Evolutionary conservation across 2,888 invertebrate genomes (phyloP).

Genomic region (Stenichneumon culpator): DNA sequence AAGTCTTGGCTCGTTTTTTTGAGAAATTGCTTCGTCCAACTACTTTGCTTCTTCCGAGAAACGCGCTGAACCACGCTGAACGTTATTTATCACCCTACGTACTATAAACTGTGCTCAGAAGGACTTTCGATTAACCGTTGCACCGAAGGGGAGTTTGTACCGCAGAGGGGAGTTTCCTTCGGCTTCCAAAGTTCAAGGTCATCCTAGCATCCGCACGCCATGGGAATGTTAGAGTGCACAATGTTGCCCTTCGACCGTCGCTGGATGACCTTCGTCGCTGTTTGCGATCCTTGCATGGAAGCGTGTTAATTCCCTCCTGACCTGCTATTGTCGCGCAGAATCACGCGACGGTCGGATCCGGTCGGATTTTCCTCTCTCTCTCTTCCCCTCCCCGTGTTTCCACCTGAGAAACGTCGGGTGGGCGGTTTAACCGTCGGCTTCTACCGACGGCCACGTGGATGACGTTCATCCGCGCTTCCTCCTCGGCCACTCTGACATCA

Average conservation of each 20-base stretch:
- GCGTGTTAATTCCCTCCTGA: constrained; percentile 3
- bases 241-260: constrained; percentile 22
- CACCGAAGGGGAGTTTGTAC: background rate
- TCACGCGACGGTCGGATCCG: constrained; percentile 13
- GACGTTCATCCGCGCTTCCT: constrained; percentile 60
- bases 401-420: constrained; percentile 51
- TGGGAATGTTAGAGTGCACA: constrained; percentile 13
- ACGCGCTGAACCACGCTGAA: background rate
- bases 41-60: background rate
- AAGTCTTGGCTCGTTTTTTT: background rate
- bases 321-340: constrained; percentile 8
- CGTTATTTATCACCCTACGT: background rate
- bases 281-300: background rate
- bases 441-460: constrained; percentile 72
- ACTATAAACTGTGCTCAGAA: background rate
- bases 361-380: constrained; percentile 19
- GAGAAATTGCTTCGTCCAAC: background rate
- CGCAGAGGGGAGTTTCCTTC: background rate
- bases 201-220: background rate
- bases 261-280: background rate
- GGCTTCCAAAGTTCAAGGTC: constrained; percentile 26
- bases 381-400: constrained; percentile 43
- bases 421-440: background rate
- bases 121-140: background rate
- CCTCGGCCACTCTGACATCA: background rate